Percentiles rank a stretch among this genome's conserved stretches.
phyloP scores from a whole-genome alignment of 2,797 vertebrate genomes.

The Myotis daubentonii region DNA sequence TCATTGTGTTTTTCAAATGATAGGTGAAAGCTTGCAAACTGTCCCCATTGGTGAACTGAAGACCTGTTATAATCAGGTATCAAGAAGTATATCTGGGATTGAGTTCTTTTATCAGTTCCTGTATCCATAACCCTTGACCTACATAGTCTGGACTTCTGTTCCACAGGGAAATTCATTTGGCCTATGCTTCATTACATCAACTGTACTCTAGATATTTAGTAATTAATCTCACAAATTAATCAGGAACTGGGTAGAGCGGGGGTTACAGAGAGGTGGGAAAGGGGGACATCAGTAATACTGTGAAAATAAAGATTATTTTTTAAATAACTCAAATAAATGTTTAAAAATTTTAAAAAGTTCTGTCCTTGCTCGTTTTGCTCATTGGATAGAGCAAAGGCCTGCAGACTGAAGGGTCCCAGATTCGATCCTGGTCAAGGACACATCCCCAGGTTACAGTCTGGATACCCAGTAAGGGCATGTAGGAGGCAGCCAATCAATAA shows the following conservation, averaged over 20 bases:
- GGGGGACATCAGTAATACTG: no score
- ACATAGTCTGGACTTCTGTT: not conserved
- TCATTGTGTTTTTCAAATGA: slow-evolving; percentile 28
- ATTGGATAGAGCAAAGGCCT: not conserved
- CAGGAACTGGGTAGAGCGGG: no score
- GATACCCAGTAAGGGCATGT: no score
- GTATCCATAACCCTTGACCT: not conserved
- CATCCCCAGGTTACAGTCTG: no score
- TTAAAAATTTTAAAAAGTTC: no score
- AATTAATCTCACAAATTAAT: slow-evolving; percentile 15
- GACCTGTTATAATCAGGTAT: not conserved
- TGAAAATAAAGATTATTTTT: no score
- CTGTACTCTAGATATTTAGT: not conserved
- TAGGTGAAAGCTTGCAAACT: not conserved
- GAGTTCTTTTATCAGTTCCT: not conserved
- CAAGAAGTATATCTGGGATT: not conserved
- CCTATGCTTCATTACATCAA: not conserved
- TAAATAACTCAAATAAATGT: no score
- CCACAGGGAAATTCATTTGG: not conserved
- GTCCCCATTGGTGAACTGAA: not conserved
- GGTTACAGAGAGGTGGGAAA: no score
- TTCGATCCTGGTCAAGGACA: no score
- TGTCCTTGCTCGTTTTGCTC: no score
- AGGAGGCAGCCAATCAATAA: no score
- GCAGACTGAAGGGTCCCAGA: no score